Conservation (phyloP, 2,797 vertebrate species). For the Pseudopleuronectes americanus region DNA sequence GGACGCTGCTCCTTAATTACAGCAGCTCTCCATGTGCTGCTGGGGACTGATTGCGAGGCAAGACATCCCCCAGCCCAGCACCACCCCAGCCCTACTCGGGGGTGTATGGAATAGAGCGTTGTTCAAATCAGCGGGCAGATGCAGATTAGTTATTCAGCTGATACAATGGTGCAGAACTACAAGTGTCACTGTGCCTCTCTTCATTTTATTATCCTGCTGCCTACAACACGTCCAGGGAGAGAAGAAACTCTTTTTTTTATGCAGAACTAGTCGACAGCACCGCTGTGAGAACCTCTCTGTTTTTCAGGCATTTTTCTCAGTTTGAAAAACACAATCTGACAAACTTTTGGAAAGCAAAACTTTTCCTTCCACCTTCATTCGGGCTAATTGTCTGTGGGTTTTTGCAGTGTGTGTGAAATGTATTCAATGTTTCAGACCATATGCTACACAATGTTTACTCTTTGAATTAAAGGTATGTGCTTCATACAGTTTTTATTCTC, state of each 20-base stretch:
- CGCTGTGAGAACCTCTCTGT: slow-evolving; percentile 55
- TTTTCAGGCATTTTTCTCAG: neutral
- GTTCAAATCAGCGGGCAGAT: slow-evolving; percentile 74
- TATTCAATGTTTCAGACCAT: neutral
- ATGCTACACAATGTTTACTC: neutral
- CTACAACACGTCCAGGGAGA: slow-evolving; percentile 54
- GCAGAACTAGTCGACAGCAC: slow-evolving; percentile 37
- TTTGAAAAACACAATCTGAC: slow-evolving; percentile 2
- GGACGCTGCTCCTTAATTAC: slow-evolving; percentile 80
- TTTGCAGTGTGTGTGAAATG: neutral
- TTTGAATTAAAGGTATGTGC: neutral
- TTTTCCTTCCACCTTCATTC: neutral
- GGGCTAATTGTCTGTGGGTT: neutral
- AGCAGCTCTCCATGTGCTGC: slow-evolving; percentile 73
- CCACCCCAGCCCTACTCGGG: slow-evolving; percentile 38
- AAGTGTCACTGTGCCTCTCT: slow-evolving; percentile 61
- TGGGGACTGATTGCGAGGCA: slow-evolving; percentile 77
- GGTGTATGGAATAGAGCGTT: slow-evolving; percentile 57
- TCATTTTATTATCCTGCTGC: slow-evolving; percentile 55
- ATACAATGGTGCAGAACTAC: slow-evolving; percentile 62
- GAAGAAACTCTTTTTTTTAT: slow-evolving; percentile 17
- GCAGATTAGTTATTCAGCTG: slow-evolving; percentile 73
- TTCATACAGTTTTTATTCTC: neutral
- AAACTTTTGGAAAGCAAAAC: slow-evolving; percentile 8
- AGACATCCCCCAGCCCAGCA: slow-evolving; percentile 58